phyloP scores from a whole-genome alignment of 2,888 invertebrate species.

The Falcaria lacertinaria region DNA sequence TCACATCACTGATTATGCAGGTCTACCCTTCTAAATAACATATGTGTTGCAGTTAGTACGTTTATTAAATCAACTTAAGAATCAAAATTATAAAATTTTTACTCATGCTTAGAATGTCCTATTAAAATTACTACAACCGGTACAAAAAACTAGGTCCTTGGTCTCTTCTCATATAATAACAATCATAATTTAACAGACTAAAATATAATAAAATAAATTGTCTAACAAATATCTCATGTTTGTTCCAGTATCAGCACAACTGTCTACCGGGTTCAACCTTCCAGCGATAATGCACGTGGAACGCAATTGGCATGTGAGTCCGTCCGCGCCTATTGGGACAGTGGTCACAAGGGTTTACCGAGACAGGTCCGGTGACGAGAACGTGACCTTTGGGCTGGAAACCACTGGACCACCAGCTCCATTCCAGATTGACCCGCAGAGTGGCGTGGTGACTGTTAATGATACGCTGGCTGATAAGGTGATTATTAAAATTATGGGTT shows the following conservation, averaged over 20 bases:
- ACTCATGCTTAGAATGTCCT: too few relatives aligned
- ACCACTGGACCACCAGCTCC: constrained; percentile 81
- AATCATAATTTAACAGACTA: too few relatives aligned
- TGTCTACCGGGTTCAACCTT: constrained; percentile 73
- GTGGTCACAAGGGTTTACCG: constrained; percentile 85
- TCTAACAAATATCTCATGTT: constrained; percentile 4
- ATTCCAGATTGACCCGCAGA: constrained; percentile 86
- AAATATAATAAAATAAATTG: too few relatives aligned
- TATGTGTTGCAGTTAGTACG: too few relatives aligned
- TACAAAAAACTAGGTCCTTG: too few relatives aligned
- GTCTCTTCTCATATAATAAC: too few relatives aligned
- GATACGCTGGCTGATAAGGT: constrained; percentile 88
- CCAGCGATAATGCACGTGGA: constrained; percentile 85
- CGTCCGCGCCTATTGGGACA: constrained; percentile 85
- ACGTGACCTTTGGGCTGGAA: constrained; percentile 85
- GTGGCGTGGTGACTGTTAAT: constrained; percentile 89
- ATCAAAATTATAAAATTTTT: too few relatives aligned
- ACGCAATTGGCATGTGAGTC: constrained; percentile 87
- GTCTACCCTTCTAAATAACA: too few relatives aligned
- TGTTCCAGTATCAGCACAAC: constrained; percentile 67
- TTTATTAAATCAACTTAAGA: too few relatives aligned
- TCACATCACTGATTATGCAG: too few relatives aligned
- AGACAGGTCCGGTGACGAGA: constrained; percentile 82
- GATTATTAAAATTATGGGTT: constrained; percentile 26
- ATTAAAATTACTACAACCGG: too few relatives aligned